A percentile compares a stretch with the other conserved stretches of the same genome.
phyloP scores from a whole-genome alignment of 2,797 vertebrate species.

The Phyllotis vaccarum region DNA sequence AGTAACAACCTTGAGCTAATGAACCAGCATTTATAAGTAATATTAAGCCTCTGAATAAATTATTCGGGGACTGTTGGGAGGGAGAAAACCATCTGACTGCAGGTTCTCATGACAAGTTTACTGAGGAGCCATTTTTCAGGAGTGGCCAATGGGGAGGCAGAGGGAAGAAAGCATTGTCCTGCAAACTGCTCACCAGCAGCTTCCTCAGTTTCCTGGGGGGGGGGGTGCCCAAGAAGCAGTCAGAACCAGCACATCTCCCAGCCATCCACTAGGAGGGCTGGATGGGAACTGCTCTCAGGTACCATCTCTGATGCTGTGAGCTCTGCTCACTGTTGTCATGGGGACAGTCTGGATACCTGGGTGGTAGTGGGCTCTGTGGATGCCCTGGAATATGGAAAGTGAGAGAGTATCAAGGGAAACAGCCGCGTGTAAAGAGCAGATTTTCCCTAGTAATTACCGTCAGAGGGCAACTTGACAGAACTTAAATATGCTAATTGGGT shows the following conservation, averaged over 20 bases:
- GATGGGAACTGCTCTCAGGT: fast-evolving
- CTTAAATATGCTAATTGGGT: not conserved
- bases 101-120: not conserved
- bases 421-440: not conserved
- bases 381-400: fast-evolving
- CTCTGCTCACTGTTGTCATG: not conserved
- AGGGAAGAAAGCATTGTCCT: no score
- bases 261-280: fast-evolving
- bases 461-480: not conserved
- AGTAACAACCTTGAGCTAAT: no score
- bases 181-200: not conserved
- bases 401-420: not conserved
- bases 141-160: not conserved
- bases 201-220: not conserved
- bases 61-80: no score
- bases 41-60: no score
- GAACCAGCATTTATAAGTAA: no score
- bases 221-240: not conserved
- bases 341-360: no score
- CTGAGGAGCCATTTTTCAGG: not conserved
- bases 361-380: not conserved
- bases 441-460: not conserved
- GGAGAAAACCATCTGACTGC: no score
- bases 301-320: fast-evolving
- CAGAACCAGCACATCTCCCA: not conserved